Evolutionary conservation across 2,888 invertebrate genomes (phyloP).

Genomic region (Epinotia nisella): DNA sequence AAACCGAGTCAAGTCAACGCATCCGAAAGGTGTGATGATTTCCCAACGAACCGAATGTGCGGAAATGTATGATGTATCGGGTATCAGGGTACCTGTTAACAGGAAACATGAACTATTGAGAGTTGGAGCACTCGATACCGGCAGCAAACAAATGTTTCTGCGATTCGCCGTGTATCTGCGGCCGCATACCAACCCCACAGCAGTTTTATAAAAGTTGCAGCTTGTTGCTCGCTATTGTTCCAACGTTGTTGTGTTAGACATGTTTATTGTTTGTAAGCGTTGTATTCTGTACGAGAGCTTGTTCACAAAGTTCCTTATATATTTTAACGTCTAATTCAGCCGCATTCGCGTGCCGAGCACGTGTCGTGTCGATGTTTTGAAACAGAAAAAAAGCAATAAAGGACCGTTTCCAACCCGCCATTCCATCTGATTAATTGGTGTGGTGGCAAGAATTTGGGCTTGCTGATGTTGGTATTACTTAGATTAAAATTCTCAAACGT

Average conservation of each 20-base stretch:
- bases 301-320: conserved; percentile 32
- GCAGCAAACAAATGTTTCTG: conserved; percentile 49
- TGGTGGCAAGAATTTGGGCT: conserved; percentile 26
- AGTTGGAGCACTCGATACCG: conserved; percentile 42
- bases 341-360: conserved; percentile 37
- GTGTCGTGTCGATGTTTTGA: conserved; percentile 39
- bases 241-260: conserved; percentile 47
- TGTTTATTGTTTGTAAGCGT: conserved; percentile 38
- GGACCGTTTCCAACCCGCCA: conserved; percentile 31
- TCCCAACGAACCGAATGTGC: conserved; percentile 3
- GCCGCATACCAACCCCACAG: conserved; percentile 52
- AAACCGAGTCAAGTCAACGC: conserved; percentile 16
- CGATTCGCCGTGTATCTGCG: conserved; percentile 38
- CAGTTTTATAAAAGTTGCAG: conserved; percentile 61
- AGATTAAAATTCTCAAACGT: conserved; percentile 24
- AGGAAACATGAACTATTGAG: conserved; percentile 38
- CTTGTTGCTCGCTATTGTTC: conserved; percentile 57
- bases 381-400: conserved; percentile 31
- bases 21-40: conserved; percentile 29
- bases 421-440: conserved; percentile 37
- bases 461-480: conserved; percentile 16
- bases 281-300: conserved; percentile 30
- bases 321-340: conserved; percentile 28
- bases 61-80: conserved; percentile 12
- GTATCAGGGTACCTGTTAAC: conserved; percentile 16